Evolutionary conservation across 1,140 invertebrate species (phyloP), one percentile per base, ranked within the genome.

Genomic region (Trichonephila inaurata): DNA sequence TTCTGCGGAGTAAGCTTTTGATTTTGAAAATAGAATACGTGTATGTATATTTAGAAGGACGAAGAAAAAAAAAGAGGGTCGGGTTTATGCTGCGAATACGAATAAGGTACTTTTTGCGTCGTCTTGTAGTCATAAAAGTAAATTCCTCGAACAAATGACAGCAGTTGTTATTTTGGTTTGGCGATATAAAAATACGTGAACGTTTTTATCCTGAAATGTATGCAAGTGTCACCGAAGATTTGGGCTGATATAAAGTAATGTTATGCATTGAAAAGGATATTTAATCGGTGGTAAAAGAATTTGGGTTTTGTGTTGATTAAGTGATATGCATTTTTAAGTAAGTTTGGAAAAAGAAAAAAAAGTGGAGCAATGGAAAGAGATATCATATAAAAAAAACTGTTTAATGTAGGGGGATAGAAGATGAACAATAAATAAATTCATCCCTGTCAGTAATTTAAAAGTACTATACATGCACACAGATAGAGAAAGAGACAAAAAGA

Each of bases 21-120:
- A 6, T 7, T 81, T 40, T 24, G 72, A 81, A 81, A 64, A 33
- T 81, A 44, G 72, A 33, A 81, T 81, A 81, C 28, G 72, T 81
- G 40, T 12, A 44, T 81, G 72, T 81, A 81, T 81, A 33, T 81
- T 28, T 81, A 81, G n/a, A 28, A 28, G 14, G 62, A 64, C 18
- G 21, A 19, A 64, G 16, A 6, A 10, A 51, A 51, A 83, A 58
- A n/a, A 58, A 16, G 21, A 3, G 44, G 83, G 58, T 40, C 72
- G 33, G 72, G 33, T 44, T 60, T 85, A 21, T 85, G 33, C 72
- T 60, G 44, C 44, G 83, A 85, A 85, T 85, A 85, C 44, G 83
- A 85, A 85, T 85, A 85, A 60, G 51, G 40, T 21, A 85, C 28
- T 85, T 85, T n/a, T n/a, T 28, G 72, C 33, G 72, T 77, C 14